Evolutionary conservation across 2,888 invertebrate species (phyloP), one percentile per base, ranked within the genome.

Genomic region (Amphipoea oculea): DNA sequence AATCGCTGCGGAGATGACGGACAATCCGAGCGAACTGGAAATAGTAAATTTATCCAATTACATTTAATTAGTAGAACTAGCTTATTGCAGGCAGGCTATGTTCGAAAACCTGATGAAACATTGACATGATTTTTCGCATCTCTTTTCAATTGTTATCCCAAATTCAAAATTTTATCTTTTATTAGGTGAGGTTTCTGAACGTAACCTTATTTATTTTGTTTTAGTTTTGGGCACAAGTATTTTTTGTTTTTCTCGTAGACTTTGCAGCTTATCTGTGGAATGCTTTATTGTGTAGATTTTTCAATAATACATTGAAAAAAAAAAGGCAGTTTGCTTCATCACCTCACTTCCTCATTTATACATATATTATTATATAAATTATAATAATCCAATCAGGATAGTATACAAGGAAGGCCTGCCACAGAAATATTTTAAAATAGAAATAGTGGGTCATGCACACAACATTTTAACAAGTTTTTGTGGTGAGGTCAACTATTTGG

Each of bases 151-250:
- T 89, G 45, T 75, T 70, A 82, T 66, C 84, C 83, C 86, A 89
- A 88, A 88, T 90, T 91, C 88, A 77, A 91, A 93, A 92, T 85
- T 75, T 76, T 78, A 74, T 86, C 79, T 86, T 66, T 76, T 85
- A 89, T 84, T 94, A 94, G 94, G 92, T 88, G 85, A 91, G 96
- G 96, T 96, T 96, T 96, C 96, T 96, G 96, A 96, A 96, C 96
- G 96, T 96, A 96, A 94, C 96, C 96, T 96, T 94, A 87, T 78
- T 90, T 90, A 81, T 80, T 80, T 86, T 23, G 20, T 79, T 85
- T 85, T 89, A 84, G 88, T 87, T 86, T 73, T 88, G 85, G 80
- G 84, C 86, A 82, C 87, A 81, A 71, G 78, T 81, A 71, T 81
- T 81, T 82, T 89, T 87, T 83, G 66, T 83, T 88, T 85, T 89